A percentile compares a stretch with the other conserved stretches of the same genome.
Evolutionary conservation across 2,797 vertebrate genomes (phyloP).

Genomic region (Phataginus tricuspis): DNA sequence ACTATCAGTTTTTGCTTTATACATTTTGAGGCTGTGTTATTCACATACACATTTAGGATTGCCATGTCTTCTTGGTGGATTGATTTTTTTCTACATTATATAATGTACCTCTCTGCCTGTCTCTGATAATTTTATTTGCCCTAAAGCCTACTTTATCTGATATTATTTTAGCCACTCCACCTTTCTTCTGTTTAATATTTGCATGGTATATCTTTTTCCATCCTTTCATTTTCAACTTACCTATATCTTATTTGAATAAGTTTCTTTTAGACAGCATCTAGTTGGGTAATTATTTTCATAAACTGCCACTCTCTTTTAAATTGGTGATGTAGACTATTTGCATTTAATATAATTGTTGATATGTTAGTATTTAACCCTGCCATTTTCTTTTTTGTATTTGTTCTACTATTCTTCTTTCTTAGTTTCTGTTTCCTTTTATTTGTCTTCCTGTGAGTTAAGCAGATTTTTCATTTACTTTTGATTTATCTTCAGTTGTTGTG

Average conservation of each 20-base stretch:
- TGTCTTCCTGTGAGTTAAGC: not conserved
- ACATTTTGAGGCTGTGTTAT: not conserved
- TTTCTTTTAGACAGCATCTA: not conserved
- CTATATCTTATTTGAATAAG: not conserved
- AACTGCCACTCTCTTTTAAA: not conserved
- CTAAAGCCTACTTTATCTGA: not conserved
- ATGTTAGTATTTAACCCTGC: not conserved
- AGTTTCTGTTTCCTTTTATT: conserved; percentile 1
- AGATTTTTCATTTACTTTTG: not conserved
- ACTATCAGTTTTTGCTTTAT: not conserved
- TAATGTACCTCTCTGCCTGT: not conserved
- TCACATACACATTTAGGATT: not conserved
- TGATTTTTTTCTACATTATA: not conserved
- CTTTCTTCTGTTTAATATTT: not conserved
- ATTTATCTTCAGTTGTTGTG: not conserved
- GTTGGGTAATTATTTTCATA: not conserved
- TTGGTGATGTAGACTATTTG: not conserved
- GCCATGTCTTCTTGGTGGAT: not conserved
- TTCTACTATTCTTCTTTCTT: not conserved
- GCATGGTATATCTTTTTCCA: not conserved
- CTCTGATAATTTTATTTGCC: not conserved
- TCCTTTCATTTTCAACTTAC: conserved; percentile 7
- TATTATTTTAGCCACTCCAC: not conserved
- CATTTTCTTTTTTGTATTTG: conserved; percentile 18
- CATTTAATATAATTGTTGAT: not conserved